A percentile compares a stretch with the other conserved stretches of the same genome.
Evolutionary conservation across 2,797 vertebrate genomes (phyloP).

Genomic region (Dryobates pubescens): DNA sequence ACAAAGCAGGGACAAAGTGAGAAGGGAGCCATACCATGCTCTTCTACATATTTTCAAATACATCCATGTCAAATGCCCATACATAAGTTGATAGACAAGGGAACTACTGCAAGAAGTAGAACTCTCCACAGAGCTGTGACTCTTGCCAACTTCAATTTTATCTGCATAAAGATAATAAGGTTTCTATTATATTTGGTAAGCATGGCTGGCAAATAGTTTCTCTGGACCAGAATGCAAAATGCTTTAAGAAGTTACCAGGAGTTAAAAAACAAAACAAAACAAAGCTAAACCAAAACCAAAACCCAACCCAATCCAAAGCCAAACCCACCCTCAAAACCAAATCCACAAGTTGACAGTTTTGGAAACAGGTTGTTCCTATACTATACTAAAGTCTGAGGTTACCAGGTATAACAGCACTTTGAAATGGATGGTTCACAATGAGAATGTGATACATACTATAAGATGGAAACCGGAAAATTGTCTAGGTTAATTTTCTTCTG

Average conservation of each 20-base stretch:
- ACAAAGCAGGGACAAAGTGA: neutral
- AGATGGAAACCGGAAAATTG: neutral
- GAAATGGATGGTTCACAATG: neutral
- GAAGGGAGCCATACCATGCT: neutral
- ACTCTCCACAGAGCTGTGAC: neutral
- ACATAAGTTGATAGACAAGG: neutral
- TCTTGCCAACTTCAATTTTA: conserved; percentile 1
- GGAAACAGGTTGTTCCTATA: neutral
- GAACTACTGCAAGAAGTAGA: neutral
- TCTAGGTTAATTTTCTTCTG: neutral
- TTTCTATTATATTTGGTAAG: neutral
- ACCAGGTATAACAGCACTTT: neutral
- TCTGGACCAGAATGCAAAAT: neutral
- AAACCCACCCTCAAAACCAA: neutral
- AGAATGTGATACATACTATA: neutral
- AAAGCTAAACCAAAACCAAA: neutral
- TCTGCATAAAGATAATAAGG: neutral
- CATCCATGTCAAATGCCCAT: neutral
- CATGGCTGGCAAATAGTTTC: neutral
- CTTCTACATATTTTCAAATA: neutral
- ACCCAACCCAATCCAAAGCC: neutral
- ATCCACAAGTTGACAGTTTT: neutral
- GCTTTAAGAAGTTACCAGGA: neutral
- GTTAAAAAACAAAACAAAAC: neutral
- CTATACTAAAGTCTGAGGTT: neutral